Evolutionary conservation across 2,113 vertebrate genomes (phyloP).

Genomic region (Seriola quinqueradiata): DNA sequence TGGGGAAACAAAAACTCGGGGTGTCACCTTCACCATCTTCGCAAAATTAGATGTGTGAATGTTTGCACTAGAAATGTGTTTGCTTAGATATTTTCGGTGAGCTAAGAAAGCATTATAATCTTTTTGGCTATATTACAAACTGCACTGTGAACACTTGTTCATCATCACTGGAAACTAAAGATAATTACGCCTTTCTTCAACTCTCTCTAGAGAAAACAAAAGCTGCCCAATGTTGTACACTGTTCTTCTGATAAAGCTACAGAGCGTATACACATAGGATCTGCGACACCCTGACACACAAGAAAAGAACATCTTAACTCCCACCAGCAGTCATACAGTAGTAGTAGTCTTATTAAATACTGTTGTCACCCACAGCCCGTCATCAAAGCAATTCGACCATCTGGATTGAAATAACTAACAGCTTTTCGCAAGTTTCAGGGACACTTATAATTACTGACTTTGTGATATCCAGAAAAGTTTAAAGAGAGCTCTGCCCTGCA

Average conservation of each 20-base stretch:
- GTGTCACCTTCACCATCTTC: neutral
- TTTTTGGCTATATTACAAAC: neutral
- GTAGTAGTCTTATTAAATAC: neutral
- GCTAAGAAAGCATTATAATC: neutral
- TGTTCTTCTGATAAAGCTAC: too few relatives aligned
- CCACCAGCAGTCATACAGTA: neutral
- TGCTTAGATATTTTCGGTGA: neutral
- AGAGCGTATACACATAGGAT: neutral
- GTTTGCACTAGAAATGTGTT: neutral
- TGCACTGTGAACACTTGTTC: neutral
- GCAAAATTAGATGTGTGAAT: neutral
- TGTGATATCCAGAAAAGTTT: conserved; percentile 40
- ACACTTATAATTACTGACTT: conserved; percentile 50
- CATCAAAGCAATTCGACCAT: conserved; percentile 26
- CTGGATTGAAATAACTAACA: conserved; percentile 28
- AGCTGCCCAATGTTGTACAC: too few relatives aligned
- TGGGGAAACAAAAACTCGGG: too few relatives aligned
- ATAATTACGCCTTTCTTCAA: neutral
- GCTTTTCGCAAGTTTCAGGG: conserved; percentile 18
- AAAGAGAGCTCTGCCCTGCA: conserved; percentile 45
- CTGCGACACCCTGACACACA: neutral
- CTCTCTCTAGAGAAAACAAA: neutral
- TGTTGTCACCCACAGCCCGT: neutral
- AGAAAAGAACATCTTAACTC: neutral
- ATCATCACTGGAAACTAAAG: neutral